These are phyloP conservation scores for Parascotia fuliginaria DNA, from an alignment of 2,888 invertebrate species.

Conservation along the genomic window DNA sequence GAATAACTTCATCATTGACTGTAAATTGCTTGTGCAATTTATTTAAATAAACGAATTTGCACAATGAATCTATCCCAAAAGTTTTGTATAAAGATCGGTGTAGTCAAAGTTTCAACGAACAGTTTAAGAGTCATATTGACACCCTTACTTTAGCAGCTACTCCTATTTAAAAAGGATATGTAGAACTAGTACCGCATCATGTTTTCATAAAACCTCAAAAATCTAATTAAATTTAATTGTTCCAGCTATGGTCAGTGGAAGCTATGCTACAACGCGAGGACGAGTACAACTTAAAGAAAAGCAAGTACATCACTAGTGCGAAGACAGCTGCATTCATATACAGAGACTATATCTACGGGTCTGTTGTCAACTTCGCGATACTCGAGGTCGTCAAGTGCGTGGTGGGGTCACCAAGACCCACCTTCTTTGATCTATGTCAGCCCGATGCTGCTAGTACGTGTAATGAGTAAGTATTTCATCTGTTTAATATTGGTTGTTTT, in stretches of 20 bases:
- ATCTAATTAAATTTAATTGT: conserved; percentile 18
- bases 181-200: no score
- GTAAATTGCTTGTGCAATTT: no score
- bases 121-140: no score
- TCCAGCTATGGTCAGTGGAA: conserved; percentile 81
- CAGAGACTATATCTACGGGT: conserved; percentile 88
- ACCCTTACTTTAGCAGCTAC: no score
- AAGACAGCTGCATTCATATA: conserved; percentile 81
- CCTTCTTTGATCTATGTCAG: conserved; percentile 90
- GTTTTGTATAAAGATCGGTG: no score
- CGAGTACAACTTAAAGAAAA: conserved; percentile 77
- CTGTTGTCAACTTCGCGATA: conserved; percentile 86
- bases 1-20: no score
- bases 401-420: conserved; percentile 90
- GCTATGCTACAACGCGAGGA: conserved; percentile 68
- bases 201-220: not conserved
- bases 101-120: no score
- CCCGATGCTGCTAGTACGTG: conserved; percentile 89
- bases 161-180: no score
- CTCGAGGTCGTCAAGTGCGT: conserved; percentile 88
- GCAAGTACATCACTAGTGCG: conserved; percentile 63
- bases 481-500: no score
- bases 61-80: no score
- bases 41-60: no score
- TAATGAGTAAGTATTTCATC: conserved; percentile 67